A percentile compares a stretch with the other conserved stretches of the same genome.
These are phyloP conservation scores for Ptychoptera contaminata DNA, from an alignment of 2,888 invertebrate species.

Conservation along the genomic window DNA sequence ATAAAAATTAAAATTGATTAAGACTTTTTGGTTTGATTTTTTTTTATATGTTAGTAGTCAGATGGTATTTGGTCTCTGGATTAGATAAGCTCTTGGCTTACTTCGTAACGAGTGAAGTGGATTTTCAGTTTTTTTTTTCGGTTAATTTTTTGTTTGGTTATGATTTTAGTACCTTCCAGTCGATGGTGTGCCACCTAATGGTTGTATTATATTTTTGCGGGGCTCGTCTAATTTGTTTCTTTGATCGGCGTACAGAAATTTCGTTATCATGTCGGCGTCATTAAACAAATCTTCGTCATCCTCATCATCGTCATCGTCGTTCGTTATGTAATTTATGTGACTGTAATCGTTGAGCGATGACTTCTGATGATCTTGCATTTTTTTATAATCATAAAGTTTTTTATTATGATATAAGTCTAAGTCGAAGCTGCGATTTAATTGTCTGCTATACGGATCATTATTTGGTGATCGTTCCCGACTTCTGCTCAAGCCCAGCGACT, in stretches of 20 bases:
- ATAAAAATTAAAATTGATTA: neutral
- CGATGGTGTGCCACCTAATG: conserved; percentile 16
- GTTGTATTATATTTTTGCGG: conserved; percentile 16
- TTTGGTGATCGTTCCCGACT: conserved; percentile 7
- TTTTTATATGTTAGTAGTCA: neutral
- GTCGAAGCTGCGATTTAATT: too few species aligned
- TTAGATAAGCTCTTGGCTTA: neutral
- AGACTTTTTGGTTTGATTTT: neutral
- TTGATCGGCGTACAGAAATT: conserved; percentile 35
- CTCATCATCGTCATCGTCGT: conserved; percentile 4
- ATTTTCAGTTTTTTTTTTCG: conserved; percentile 10
- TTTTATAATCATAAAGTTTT: too few species aligned
- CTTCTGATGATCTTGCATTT: too few species aligned
- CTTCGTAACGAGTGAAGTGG: neutral
- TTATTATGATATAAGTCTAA: too few species aligned
- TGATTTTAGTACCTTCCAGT: conserved; percentile 14
- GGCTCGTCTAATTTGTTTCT: conserved; percentile 30
- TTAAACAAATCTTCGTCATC: conserved; percentile 32
- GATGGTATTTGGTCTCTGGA: neutral
- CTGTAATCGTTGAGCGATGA: too few species aligned
- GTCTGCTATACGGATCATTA: neutral
- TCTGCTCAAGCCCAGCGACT: neutral
- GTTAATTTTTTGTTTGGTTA: conserved; percentile 12
- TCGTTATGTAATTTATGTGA: too few species aligned
- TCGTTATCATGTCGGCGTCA: conserved; percentile 39